Percentiles rank a stretch among this genome's conserved stretches.
phyloP scores from a whole-genome alignment of 2,888 invertebrate genomes.

The Seira sanloemensis region DNA sequence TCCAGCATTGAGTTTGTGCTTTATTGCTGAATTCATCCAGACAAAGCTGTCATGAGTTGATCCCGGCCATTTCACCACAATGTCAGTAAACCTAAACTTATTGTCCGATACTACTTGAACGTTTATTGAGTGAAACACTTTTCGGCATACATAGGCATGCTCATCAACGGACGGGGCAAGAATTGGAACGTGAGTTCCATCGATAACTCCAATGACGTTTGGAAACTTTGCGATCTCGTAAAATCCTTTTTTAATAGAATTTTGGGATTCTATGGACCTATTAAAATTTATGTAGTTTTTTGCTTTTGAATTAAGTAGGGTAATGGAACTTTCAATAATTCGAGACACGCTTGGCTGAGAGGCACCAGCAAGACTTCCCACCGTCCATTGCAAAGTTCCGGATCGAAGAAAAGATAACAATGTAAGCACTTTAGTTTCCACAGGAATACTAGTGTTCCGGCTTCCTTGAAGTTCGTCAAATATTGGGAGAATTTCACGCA shows the following conservation, averaged over 20 bases:
- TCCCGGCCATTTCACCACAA: conserved; percentile 70
- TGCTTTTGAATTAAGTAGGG: not conserved
- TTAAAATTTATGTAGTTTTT: conserved; percentile 33
- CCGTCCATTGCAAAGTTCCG: conserved; percentile 39
- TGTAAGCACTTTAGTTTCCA: conserved; percentile 44
- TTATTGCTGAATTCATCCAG: not conserved
- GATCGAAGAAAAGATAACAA: conserved; percentile 36
- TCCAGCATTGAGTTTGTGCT: conserved; percentile 21
- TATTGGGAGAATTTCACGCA: conserved; percentile 5
- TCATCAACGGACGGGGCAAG: conserved; percentile 57
- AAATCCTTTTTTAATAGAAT: conserved; percentile 28
- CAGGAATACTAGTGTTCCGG: not conserved
- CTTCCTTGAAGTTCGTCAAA: not conserved
- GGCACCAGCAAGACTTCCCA: conserved; percentile 23
- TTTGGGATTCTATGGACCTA: not conserved
- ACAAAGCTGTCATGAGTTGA: conserved; percentile 69
- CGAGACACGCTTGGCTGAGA: conserved; percentile 28
- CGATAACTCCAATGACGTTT: conserved; percentile 69
- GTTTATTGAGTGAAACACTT: conserved; percentile 71
- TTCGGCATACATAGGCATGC: conserved; percentile 64
- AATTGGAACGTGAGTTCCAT: conserved; percentile 71
- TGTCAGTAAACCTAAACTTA: conserved; percentile 52
- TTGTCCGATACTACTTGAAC: conserved; percentile 67
- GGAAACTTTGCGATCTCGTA: conserved; percentile 60
- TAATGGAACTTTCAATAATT: conserved; percentile 9